Conservation (phyloP, 2,888 invertebrate species). For the Dicyrtoma fusca region DNA sequence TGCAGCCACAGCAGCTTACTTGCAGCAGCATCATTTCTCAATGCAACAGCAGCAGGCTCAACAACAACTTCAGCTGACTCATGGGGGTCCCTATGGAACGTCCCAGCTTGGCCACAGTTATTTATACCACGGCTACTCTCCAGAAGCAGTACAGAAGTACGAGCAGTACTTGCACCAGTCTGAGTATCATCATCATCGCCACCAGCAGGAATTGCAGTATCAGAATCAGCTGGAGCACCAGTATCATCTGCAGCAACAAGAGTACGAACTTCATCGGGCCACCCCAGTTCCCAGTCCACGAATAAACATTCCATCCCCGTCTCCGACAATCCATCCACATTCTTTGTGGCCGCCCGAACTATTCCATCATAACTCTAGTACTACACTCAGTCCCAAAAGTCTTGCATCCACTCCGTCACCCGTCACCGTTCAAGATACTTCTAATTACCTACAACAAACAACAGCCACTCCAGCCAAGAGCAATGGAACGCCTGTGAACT, state of each 20-base stretch:
- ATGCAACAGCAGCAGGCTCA: conserved; percentile 46
- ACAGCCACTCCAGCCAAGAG: neutral
- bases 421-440: conserved; percentile 48
- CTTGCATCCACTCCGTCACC: conserved; percentile 56
- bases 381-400: conserved; percentile 53
- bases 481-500: no score
- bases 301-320: conserved; percentile 46
- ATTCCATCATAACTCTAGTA: conserved; percentile 48
- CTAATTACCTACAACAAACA: conserved; percentile 3
- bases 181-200: conserved; percentile 36
- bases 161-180: conserved; percentile 45
- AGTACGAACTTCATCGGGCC: conserved; percentile 28
- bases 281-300: conserved; percentile 40
- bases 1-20: conserved; percentile 52
- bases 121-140: conserved; percentile 39
- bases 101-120: conserved; percentile 22
- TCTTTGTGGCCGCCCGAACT: conserved; percentile 45
- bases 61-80: conserved; percentile 45
- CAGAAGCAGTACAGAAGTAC: conserved; percentile 40
- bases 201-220: conserved; percentile 36
- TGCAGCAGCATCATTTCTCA: conserved; percentile 49
- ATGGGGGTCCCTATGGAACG: conserved; percentile 19
- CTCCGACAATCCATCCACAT: conserved; percentile 27
- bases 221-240: conserved; percentile 42
- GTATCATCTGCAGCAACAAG: conserved; percentile 42